These are phyloP conservation scores for Dastarcus helophoroides DNA, from an alignment of 2,888 invertebrate genomes.

Conservation along the genomic window DNA sequence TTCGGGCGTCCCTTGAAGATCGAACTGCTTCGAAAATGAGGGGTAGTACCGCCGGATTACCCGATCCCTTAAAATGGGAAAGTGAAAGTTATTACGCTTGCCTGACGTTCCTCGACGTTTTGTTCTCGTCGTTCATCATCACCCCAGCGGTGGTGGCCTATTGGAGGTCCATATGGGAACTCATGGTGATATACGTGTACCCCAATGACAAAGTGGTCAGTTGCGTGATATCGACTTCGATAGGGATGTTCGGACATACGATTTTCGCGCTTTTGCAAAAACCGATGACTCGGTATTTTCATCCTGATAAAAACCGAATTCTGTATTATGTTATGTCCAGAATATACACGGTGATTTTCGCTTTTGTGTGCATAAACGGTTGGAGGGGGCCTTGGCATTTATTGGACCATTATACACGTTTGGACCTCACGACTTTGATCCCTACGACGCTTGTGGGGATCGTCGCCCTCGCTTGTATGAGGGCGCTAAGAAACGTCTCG, in stretches of 20 bases:
- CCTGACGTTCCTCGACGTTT: constrained; percentile 56
- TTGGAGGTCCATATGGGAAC: constrained; percentile 78
- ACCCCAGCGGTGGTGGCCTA: constrained; percentile 75
- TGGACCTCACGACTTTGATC: constrained; percentile 42
- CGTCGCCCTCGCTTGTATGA: constrained; percentile 54
- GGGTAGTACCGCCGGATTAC: constrained; percentile 8
- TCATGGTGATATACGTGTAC: constrained; percentile 61
- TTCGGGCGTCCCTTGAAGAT: too few relatives aligned
- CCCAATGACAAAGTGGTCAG: constrained; percentile 50
- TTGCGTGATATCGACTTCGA: constrained; percentile 53
- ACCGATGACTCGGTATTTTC: constrained; percentile 44
- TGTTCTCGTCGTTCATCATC: constrained; percentile 60
- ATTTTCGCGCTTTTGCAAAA: constrained; percentile 57
- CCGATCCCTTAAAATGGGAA: constrained; percentile 7
- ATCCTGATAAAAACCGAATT: constrained; percentile 57
- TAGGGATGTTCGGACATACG: constrained; percentile 61
- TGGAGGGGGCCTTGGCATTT: constrained; percentile 80
- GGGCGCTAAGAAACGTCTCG: constrained; percentile 65
- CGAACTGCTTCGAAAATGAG: constrained; percentile 9
- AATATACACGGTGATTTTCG: constrained; percentile 63
- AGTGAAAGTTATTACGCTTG: constrained; percentile 25
- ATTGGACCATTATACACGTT: constrained; percentile 60
- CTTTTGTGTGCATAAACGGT: constrained; percentile 72
- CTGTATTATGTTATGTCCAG: constrained; percentile 60
- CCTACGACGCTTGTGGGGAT: constrained; percentile 55